These are phyloP conservation scores for Patella caerulea DNA, from an alignment of 2,888 invertebrate genomes.

Conservation along the genomic window DNA sequence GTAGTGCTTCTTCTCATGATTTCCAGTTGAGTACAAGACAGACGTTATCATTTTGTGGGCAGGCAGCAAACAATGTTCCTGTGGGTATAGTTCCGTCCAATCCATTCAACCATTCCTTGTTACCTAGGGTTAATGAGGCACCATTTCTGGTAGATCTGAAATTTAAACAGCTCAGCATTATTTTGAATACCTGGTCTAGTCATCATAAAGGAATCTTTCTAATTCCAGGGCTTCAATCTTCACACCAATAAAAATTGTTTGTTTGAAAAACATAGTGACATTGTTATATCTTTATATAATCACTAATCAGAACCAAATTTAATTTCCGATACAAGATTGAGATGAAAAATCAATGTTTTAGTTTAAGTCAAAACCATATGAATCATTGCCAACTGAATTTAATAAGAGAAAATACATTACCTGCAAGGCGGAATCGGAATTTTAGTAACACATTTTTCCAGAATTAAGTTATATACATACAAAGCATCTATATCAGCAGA, in stretches of 20 bases:
- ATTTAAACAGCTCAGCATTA: background rate
- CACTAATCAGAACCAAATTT: too few species aligned
- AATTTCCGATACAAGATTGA: too few species aligned
- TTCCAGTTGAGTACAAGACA: constrained; percentile 45
- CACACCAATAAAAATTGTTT: background rate
- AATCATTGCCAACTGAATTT: too few species aligned
- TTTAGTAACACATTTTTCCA: constrained; percentile 24
- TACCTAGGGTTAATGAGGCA: constrained; percentile 58
- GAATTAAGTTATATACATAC: constrained; percentile 30
- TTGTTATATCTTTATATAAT: too few species aligned
- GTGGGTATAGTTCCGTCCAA: constrained; percentile 41
- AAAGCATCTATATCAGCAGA: constrained; percentile 20
- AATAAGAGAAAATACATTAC: constrained; percentile 18
- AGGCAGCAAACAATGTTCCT: constrained; percentile 42
- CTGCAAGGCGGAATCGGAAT: constrained; percentile 29
- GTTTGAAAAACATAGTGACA: background rate
- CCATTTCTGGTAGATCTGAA: constrained; percentile 59
- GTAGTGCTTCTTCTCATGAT: background rate
- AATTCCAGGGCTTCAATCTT: too few species aligned
- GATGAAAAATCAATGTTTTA: too few species aligned
- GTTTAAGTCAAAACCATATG: too few species aligned
- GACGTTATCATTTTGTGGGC: constrained; percentile 40
- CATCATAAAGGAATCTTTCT: too few species aligned
- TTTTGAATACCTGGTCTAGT: too few species aligned
- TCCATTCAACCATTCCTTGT: constrained; percentile 60